Conservation (phyloP, 2,797 vertebrate species). For the Hemitrygon akajei region DNA sequence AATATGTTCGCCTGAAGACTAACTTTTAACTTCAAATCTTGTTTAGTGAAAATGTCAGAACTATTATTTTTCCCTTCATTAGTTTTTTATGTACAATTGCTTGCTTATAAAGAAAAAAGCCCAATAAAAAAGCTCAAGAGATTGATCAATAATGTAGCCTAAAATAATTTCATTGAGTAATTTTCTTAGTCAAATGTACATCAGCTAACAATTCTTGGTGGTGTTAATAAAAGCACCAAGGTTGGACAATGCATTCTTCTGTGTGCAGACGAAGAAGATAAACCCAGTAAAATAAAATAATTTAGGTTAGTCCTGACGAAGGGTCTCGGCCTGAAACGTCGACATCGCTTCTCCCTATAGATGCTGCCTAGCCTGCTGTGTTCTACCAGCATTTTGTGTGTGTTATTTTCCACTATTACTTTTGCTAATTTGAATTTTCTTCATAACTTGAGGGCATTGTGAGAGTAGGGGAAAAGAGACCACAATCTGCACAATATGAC, state of each 20-base stretch:
- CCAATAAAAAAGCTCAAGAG: not conserved
- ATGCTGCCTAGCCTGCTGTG: too few species aligned
- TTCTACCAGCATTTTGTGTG: too few species aligned
- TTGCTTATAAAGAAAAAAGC: not conserved
- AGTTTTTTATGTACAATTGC: not conserved
- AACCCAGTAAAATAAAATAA: not conserved
- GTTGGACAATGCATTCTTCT: not conserved
- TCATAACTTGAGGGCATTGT: not conserved
- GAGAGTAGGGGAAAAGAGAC: not conserved
- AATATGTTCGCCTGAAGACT: not conserved
- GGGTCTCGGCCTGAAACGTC: too few species aligned
- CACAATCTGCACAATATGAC: too few species aligned
- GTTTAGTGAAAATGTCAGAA: conserved; percentile 11
- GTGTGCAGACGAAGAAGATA: not conserved
- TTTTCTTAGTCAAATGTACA: not conserved
- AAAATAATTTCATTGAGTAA: not conserved
- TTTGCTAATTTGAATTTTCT: not conserved
- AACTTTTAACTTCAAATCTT: conserved; percentile 10
- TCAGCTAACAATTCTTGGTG: not conserved
- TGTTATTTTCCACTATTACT: not conserved
- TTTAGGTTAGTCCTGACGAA: too few species aligned
- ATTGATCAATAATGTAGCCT: not conserved
- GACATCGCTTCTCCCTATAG: too few species aligned
- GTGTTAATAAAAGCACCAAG: not conserved
- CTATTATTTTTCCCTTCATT: not conserved